These are phyloP conservation scores for Hoplostethus mediterraneus DNA, from an alignment of 2,797 vertebrate genomes.

Conservation along the genomic window DNA sequence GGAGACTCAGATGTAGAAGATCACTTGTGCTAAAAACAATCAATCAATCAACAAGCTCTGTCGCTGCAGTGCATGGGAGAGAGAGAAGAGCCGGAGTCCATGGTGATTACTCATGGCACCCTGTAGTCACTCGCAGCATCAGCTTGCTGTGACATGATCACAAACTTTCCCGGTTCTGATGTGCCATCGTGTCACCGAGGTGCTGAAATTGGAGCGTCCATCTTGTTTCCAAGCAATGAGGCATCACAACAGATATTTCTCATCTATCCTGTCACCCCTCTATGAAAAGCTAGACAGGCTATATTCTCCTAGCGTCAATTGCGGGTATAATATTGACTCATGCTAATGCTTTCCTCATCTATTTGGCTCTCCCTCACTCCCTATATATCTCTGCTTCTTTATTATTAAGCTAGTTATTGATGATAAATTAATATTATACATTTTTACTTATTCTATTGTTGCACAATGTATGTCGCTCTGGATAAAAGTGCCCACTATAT, in stretches of 20 bases:
- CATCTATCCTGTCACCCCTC: conserved; percentile 6
- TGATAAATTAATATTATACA: too few species aligned
- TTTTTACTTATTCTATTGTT: too few species aligned
- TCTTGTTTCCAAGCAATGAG: conserved; percentile 35
- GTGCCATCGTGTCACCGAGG: not conserved
- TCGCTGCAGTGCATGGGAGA: not conserved
- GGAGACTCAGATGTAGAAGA: too few species aligned
- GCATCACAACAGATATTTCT: conserved; percentile 31
- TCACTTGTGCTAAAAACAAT: too few species aligned
- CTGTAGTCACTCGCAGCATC: conserved; percentile 26
- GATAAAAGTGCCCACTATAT: too few species aligned
- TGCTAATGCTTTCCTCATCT: conserved; percentile 10
- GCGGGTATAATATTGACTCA: conserved; percentile 57
- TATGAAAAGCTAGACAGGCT: not conserved
- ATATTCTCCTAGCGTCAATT: conserved; percentile 34
- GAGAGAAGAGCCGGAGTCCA: conserved; percentile 17
- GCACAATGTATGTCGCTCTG: too few species aligned
- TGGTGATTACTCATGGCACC: conserved; percentile 32
- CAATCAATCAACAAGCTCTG: not conserved
- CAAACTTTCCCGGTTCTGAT: conserved; percentile 11
- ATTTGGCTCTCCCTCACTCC: conserved; percentile 4
- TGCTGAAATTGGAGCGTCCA: conserved; percentile 8
- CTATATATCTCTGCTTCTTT: not conserved
- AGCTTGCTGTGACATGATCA: conserved; percentile 40
- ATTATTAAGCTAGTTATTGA: not conserved